Percentiles rank a stretch among this genome's conserved stretches.
These are phyloP conservation scores for Spatulosminthurus flaviceps DNA, from an alignment of 2,888 invertebrate genomes.

Conservation along the genomic window DNA sequence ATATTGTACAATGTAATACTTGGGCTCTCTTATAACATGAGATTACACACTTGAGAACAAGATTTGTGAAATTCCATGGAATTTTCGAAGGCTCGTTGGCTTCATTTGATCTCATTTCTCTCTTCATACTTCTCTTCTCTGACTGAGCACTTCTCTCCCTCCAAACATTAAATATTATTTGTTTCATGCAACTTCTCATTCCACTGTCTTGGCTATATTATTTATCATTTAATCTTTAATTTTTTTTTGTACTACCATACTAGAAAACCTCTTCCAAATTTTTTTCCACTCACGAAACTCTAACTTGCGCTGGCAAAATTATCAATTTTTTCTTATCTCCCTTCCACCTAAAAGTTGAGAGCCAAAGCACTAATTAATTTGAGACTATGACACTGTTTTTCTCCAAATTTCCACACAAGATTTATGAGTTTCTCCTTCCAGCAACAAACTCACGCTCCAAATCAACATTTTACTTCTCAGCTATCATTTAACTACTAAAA, in stretches of 20 bases:
- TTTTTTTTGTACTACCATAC: neutral
- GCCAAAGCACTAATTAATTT: conserved; percentile 5
- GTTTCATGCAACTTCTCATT: neutral
- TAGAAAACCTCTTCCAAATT: too few relatives aligned
- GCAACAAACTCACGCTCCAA: neutral
- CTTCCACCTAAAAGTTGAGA: neutral
- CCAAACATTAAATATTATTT: neutral
- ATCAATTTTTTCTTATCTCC: neutral
- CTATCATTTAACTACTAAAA: neutral
- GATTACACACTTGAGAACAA: conserved; percentile 2
- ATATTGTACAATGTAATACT: too few relatives aligned
- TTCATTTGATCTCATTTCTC: conserved; percentile 39
- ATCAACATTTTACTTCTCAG: neutral
- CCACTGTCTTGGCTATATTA: neutral
- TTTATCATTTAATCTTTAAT: neutral
- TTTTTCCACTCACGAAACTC: too few relatives aligned
- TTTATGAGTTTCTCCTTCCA: neutral
- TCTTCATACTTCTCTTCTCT: neutral
- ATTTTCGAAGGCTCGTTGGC: conserved; percentile 31
- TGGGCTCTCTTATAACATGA: too few relatives aligned
- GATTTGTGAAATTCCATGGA: conserved; percentile 42
- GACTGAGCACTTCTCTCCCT: neutral
- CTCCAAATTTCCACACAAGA: neutral
- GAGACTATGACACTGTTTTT: neutral
- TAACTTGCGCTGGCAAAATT: neutral